A percentile compares a stretch with the other conserved stretches of the same genome.
phyloP scores from a whole-genome alignment of 2,113 vertebrate genomes.

The Centropus unirufus region DNA sequence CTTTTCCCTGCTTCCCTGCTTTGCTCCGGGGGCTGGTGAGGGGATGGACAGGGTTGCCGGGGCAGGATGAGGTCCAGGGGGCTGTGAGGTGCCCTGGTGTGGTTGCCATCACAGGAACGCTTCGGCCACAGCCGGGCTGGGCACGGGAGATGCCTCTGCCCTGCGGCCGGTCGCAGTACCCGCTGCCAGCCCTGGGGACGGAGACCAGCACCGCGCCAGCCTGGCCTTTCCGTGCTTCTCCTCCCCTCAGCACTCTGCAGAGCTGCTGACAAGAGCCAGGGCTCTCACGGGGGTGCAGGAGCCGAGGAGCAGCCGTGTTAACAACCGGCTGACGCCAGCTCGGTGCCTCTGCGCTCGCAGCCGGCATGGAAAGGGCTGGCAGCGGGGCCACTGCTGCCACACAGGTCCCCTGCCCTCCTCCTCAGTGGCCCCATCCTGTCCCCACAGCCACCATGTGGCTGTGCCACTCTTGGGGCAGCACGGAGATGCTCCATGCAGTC shows the following conservation, averaged over 20 bases:
- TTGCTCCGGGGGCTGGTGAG: accelerated
- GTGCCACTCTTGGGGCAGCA: background rate
- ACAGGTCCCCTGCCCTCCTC: background rate
- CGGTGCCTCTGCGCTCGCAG: accelerated
- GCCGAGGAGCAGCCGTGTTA: background rate
- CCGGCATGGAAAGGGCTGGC: background rate
- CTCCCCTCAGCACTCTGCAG: background rate
- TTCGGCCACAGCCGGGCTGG: background rate
- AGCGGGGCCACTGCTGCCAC: background rate
- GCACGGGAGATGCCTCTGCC: background rate
- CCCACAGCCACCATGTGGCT: background rate
- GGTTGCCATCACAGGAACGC: accelerated
- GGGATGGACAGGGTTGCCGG: background rate
- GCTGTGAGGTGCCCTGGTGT: accelerated
- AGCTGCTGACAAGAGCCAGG: background rate
- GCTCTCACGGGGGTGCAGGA: background rate
- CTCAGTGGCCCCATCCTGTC: accelerated
- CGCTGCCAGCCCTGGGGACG: background rate
- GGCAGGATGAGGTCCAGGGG: background rate
- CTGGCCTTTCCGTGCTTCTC: background rate
- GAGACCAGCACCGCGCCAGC: background rate
- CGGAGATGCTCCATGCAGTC: background rate
- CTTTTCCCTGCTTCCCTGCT: background rate
- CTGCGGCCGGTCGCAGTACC: accelerated
- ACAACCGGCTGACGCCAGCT: background rate